A percentile compares a stretch with the other conserved stretches of the same genome.
Evolutionary conservation across 2,888 invertebrate genomes (phyloP).

Genomic region (Drosophila phalerata): DNA sequence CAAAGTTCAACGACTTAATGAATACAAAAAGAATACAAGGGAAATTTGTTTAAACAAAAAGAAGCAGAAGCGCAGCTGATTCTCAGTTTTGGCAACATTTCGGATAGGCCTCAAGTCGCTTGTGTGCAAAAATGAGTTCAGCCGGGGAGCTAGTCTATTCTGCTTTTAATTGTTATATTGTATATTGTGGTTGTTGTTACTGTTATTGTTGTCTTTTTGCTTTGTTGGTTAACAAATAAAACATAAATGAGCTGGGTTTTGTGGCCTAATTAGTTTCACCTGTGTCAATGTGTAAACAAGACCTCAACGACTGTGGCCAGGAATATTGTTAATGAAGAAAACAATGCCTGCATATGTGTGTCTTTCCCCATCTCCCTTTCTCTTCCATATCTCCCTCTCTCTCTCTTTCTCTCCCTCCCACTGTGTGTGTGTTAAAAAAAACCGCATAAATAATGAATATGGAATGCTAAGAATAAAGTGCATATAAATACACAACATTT

Average conservation of each 20-base stretch:
- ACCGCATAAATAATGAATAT: slow-evolving; percentile 36
- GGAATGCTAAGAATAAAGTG: slow-evolving; percentile 19
- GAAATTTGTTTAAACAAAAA: slow-evolving; percentile 35
- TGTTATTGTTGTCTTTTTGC: slow-evolving; percentile 41
- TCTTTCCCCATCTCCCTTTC: background rate
- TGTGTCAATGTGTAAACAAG: slow-evolving; percentile 81
- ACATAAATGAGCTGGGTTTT: slow-evolving; percentile 80
- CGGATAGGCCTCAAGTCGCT: slow-evolving; percentile 42
- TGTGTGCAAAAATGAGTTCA: slow-evolving; percentile 74
- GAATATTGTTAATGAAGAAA: slow-evolving; percentile 64
- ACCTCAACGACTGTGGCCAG: slow-evolving; percentile 39
- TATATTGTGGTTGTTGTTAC: slow-evolving; percentile 32
- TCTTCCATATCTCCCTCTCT: background rate
- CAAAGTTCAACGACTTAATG: slow-evolving; percentile 66
- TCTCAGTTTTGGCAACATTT: slow-evolving; percentile 43
- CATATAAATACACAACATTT: slow-evolving; percentile 33
- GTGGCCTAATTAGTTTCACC: slow-evolving; percentile 81
- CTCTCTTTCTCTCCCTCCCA: background rate
- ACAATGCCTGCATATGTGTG: slow-evolving; percentile 38
- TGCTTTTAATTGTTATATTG: slow-evolving; percentile 69
- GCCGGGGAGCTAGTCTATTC: slow-evolving; percentile 46
- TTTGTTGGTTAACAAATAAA: slow-evolving; percentile 79
- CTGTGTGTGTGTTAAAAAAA: slow-evolving; percentile 25
- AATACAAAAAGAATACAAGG: slow-evolving; percentile 13
- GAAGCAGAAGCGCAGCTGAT: slow-evolving; percentile 56